Evolutionary conservation across 2,888 invertebrate genomes (phyloP), one percentile per base, ranked within the genome.

Genomic region (Pseudococcus jackbeardsleyi): DNA sequence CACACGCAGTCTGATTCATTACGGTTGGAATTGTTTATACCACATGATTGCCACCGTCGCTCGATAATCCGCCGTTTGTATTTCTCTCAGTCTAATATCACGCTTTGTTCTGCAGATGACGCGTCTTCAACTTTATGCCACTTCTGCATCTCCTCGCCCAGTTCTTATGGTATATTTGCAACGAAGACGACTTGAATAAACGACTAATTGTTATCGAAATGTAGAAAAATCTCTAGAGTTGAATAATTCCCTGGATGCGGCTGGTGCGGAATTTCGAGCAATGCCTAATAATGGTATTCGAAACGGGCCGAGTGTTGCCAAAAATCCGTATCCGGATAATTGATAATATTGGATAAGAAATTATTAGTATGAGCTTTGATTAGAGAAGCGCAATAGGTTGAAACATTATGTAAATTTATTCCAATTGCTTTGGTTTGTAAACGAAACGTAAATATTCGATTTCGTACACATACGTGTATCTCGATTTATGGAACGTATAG

Each of bases 21-120:
- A 68, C 68, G 68, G 68, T 68, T 68, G 68, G 26, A 68, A 68
- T 68, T 68, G 68, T 68, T 68, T 68, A 68, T 68, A 68, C 68
- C 68, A 54, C 54, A 54, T 54, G 68, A 68, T 68, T 68, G 54
- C 54, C 54, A 54, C 54, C 68, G 68, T 12, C 68, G 68, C 26
- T 68, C 68, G 68, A 68, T 68, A 68, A 68, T 68, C 68, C 26
- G 11, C 15, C 48, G 46, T 46, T 46, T 46, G 12, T n/a, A 8
- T n/a, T n/a, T 9, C 9, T 64, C 64, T 64, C 64, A n/a, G n/a
- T 6, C 54, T 54, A 68, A 68, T 12, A 26, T 7, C 68, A 22
- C 68, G 22, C 68, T 68, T 68, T 68, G 68, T 68, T 68, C 68
- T 68, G 68, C 68, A 68, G 68, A 68, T 68, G 68, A 68, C 68